Conservation (phyloP, 2,888 invertebrate species). For the Serrognathus titanus region DNA sequence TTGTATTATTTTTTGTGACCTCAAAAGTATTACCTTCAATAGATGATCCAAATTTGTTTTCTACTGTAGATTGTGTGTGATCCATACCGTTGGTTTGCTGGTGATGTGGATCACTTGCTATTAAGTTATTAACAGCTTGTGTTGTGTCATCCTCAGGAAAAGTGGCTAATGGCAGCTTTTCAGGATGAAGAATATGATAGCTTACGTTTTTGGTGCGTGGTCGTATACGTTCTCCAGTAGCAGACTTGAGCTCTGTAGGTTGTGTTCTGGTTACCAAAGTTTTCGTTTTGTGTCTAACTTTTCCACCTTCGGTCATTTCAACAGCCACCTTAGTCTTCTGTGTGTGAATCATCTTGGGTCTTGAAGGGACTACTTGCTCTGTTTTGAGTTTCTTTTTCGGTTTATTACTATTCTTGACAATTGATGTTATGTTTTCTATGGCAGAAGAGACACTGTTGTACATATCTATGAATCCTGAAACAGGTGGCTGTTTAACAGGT, state of each 20-base stretch:
- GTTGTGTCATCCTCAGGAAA: slow-evolving; percentile 46
- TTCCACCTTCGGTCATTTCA: slow-evolving; percentile 53
- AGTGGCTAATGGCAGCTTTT: slow-evolving; percentile 53
- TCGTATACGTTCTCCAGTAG: slow-evolving; percentile 52
- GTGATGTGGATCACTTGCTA: slow-evolving; percentile 27
- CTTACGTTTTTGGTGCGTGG: slow-evolving; percentile 65
- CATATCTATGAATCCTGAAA: slow-evolving; percentile 38
- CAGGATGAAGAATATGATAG: slow-evolving; percentile 55
- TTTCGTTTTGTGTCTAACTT: slow-evolving; percentile 55
- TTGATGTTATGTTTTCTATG: slow-evolving; percentile 50
- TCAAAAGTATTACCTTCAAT: slow-evolving; percentile 33
- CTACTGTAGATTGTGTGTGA: neutral
- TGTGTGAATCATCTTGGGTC: slow-evolving; percentile 77
- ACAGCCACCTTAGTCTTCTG: slow-evolving; percentile 55
- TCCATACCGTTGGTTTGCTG: slow-evolving; percentile 31
- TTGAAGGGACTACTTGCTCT: slow-evolving; percentile 46
- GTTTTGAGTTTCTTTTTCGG: slow-evolving; percentile 41
- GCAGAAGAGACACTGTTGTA: slow-evolving; percentile 51
- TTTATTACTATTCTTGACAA: slow-evolving; percentile 28
- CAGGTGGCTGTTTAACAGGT: slow-evolving; percentile 33
- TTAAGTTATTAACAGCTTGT: slow-evolving; percentile 36
- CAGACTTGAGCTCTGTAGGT: slow-evolving; percentile 50
- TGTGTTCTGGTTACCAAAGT: slow-evolving; percentile 56
- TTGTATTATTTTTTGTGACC: slow-evolving; percentile 30
- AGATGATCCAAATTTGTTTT: slow-evolving; percentile 3